A percentile compares a stretch with the other conserved stretches of the same genome.
phyloP scores from a whole-genome alignment of 2,888 invertebrate species.

The Diarsia mendica region DNA sequence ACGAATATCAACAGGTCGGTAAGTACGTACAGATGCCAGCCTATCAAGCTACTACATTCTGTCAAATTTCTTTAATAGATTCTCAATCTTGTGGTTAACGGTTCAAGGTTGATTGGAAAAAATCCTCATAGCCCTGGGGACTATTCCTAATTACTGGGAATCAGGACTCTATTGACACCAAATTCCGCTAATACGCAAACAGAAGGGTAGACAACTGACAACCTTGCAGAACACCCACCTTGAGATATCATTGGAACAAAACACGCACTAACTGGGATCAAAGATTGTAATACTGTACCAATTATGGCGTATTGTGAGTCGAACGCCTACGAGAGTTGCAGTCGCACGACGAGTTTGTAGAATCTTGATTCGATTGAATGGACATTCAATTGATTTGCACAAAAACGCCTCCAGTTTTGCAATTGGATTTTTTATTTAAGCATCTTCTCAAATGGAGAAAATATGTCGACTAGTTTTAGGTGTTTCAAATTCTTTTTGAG shows the following conservation, averaged over 20 bases:
- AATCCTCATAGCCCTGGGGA: too few species aligned
- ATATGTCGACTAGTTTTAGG: not conserved
- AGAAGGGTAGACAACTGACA: constrained; percentile 4
- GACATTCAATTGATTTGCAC: constrained; percentile 11
- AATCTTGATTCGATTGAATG: constrained; percentile 25
- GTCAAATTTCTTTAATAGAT: too few species aligned
- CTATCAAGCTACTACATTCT: too few species aligned
- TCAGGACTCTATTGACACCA: not conserved
- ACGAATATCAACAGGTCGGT: not conserved
- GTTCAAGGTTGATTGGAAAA: too few species aligned
- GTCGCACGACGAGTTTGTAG: constrained; percentile 14
- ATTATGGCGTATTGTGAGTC: constrained; percentile 36
- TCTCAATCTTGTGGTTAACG: too few species aligned
- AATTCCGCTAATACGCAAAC: not conserved
- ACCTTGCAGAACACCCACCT: constrained; percentile 38
- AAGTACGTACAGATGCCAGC: too few species aligned
- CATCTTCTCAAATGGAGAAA: not conserved
- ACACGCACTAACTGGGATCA: constrained; percentile 37
- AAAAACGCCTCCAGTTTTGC: not conserved
- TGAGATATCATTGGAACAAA: constrained; percentile 37
- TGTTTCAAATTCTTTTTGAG: not conserved
- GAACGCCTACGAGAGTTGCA: constrained; percentile 46
- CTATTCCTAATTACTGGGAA: too few species aligned
- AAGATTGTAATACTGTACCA: constrained; percentile 55
- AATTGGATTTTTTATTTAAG: not conserved